Base-by-base conservation (phyloP, 2,797 vertebrate genomes). In the Danio kyathit region DNA sequence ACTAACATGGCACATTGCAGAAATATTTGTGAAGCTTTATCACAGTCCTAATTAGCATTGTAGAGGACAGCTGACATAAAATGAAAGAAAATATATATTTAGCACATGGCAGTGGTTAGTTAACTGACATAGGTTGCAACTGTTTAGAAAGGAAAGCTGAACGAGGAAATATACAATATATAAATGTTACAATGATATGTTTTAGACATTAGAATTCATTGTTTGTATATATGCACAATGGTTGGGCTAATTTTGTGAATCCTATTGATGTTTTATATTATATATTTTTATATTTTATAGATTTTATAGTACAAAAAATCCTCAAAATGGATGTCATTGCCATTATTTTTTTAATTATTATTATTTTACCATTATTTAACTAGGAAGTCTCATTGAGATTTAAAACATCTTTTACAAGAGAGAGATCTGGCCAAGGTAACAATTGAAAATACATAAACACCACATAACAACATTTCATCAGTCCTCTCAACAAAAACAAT, bases 1-100 rank as follows among this genome's bases (percentile, higher is more conserved):
- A 92, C 89, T 86, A 82, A 80, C 80, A 85, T 90, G 91, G 81
- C 80, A 91, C 86, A 92, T 92, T 86, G 78, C 83, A 69, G 64
- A 67, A 59, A 17, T 63, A 76, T 91, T 87, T 91, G 84, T 73
- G 67, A 72, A 72, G 61, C 66, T 74, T 76, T 64, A 85, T 85
- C 82, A 89, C 85, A 81, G 80, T 70, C 71, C 83, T 86, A 79
- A 86, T 82, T 79, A 70, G 69, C 74, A 85, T 84, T 84, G 60
- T 67, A 71, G 74, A 57, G 38, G 56, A 51, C 67, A 70, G 43
- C 60, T 59, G 41, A 44, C 52, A 59, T 59, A 44, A 46, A 29
- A 59, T 46, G 29, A 60, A 7, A 17, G 9, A 29, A 29, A 29
- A 29, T 29, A 56, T 52, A 11, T 16, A 17, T 71, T 51, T 69